phyloP scores from a whole-genome alignment of 2,113 vertebrate genomes.

The Dermatemys mawii region DNA sequence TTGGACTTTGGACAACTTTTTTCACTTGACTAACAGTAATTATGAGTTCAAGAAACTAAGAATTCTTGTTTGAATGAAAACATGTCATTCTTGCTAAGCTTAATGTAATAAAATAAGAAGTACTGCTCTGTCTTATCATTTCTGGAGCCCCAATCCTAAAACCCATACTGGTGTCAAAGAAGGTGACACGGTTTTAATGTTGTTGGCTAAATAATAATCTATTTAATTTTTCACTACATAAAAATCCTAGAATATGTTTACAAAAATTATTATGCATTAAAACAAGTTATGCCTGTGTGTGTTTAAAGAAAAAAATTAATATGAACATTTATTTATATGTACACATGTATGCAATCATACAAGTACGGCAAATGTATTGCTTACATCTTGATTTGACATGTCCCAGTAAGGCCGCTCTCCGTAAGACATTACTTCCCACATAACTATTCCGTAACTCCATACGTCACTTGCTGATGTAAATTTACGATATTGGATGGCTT shows the following conservation, averaged over 20 bases:
- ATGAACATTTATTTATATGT: not conserved
- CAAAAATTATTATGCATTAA: not conserved
- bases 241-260: not conserved
- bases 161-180: not conserved
- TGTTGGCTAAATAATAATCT: not conserved
- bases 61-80: slow-evolving; percentile 29
- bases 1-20: slow-evolving; percentile 43
- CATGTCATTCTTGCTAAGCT: not conserved
- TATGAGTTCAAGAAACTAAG: slow-evolving; percentile 33
- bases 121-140: not conserved
- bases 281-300: not conserved
- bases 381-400: slow-evolving; percentile 99
- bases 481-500: slow-evolving; percentile 97
- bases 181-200: not conserved
- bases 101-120: not conserved
- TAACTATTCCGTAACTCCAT: slow-evolving; percentile 98
- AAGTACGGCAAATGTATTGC: slow-evolving; percentile 60
- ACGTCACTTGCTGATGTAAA: slow-evolving; percentile 98
- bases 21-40: slow-evolving; percentile 29
- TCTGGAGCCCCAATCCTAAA: not conserved
- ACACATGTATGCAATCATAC: accelerated
- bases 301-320: not conserved
- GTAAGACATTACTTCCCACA: slow-evolving; percentile 99
- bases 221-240: not conserved
- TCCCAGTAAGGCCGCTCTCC: slow-evolving; percentile 98